phyloP scores from a whole-genome alignment of 2,113 vertebrate genomes.

The Lampris megalopsis region DNA sequence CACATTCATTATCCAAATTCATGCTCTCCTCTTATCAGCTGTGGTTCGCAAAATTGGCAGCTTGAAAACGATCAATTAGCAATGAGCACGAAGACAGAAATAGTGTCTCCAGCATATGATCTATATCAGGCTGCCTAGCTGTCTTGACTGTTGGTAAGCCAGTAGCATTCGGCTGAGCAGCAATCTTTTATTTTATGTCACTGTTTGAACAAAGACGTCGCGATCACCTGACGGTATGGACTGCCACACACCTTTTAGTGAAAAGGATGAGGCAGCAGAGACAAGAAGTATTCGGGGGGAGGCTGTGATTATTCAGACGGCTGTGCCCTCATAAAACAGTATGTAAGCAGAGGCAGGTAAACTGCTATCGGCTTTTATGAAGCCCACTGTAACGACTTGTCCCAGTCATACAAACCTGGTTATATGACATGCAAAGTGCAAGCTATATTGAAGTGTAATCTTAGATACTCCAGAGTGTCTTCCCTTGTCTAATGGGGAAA shows the following conservation, averaged over 20 bases:
- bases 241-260: conserved; percentile 40
- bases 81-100: background rate
- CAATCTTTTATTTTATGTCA: conserved; percentile 22
- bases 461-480: background rate
- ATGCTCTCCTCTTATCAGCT: background rate
- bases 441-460: conserved; percentile 40
- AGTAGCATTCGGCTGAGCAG: background rate
- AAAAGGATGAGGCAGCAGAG: conserved; percentile 52
- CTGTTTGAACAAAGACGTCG: conserved; percentile 31
- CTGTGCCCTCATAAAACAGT: conserved; percentile 54
- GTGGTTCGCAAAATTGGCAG: background rate
- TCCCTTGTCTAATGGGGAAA: too few relatives aligned
- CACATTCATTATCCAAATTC: background rate
- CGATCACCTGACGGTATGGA: conserved; percentile 45
- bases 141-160: background rate
- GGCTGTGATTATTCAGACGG: conserved; percentile 68
- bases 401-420: conserved; percentile 39
- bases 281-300: conserved; percentile 41
- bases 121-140: too few relatives aligned
- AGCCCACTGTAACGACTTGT: conserved; percentile 51
- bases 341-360: conserved; percentile 21
- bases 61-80: conserved; percentile 2
- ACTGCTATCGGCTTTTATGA: conserved; percentile 45
- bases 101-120: background rate
- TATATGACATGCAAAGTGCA: conserved; percentile 42